Base-by-base conservation (phyloP, 2,888 invertebrate species). In the Lithophane semibrunnea region DNA sequence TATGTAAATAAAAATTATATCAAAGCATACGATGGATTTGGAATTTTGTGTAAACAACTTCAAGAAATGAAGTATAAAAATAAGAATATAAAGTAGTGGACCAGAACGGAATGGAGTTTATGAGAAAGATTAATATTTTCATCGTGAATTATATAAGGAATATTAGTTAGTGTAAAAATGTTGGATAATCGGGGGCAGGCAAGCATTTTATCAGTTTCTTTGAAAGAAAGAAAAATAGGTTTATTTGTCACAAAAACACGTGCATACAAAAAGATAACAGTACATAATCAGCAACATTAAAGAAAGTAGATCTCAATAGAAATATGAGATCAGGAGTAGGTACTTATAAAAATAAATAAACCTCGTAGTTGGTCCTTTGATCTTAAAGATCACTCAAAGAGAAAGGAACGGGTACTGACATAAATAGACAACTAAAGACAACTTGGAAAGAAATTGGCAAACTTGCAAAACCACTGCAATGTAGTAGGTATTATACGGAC, bases 21-120 rank as follows among this genome's bases (percentile, higher is more conserved):
- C 61, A 63, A 61, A 69, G 72, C 79, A 58, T 66, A 66, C 49
- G 64, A 60, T 64, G 73, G 67, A 71, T 71, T 74, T 82, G 83
- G 71, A 76, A 47, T 49, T 56, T 52, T 60, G 58, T 61, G 24
- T 54, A 68, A 65, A 71, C 68, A 8, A 44, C 1, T 56, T 70
- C 73, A 69, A 68, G 47, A 85, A 72, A 61, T 49, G 49, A 56
- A 76, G 24, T 86, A 73, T 76, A 65, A 75, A 75, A 52, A 60
- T 76, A 70, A 13, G 29, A 66, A 67, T 68, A 56, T 75, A 75
- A 75, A 44, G 87, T 86, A 88, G 87, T 64, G 85, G 88, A 87
- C 80, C 87, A 87, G 65, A 71, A 56, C 2, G 54, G 61, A 65
- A 71, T 58, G 73, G 74, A 56, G 37, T 58, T 65, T 56, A 21